Base-by-base conservation (phyloP, 1,140 invertebrate genomes). In the Battus philenor region DNA sequence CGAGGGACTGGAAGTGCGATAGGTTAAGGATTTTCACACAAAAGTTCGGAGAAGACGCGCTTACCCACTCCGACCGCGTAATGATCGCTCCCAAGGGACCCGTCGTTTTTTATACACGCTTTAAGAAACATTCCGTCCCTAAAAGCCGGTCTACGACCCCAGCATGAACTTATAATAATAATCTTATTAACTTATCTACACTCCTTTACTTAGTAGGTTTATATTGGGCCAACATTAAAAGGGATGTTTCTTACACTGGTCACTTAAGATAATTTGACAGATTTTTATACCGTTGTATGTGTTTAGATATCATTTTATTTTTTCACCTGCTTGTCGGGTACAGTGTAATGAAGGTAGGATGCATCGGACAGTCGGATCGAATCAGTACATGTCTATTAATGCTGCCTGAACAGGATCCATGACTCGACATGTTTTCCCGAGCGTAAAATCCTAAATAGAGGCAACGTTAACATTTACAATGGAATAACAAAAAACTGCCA, bases 111-210 rank as follows among this genome's bases (percentile, higher is more conserved):
- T 84, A 83, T 83, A 83, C 71, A 79, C 75, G 64, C 61, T 69
- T 70, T 77, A 68, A 63, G 68, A 66, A 71, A 78, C 79, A 83
- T 77, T 81, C 79, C 77, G 69, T 64, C 61, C 70, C 68, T 71
- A 83, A 78, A 75, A 77, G 55, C 68, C 71, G 75, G 73, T 74
- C 71, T 49, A 59, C 68, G 69, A 68, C 61, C 67, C 66, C 68
- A 65, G 49, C 68, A 67, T 68, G 63, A 67, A 65, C 67, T 36
- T 79, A 74, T 82, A 77, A 80, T 78, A 83, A 80, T 78, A 83
- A 83, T 81, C 77, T 79, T 81, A 83, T 83, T 83, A 79, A 79
- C 73, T 77, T 83, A 83, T 83, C 77, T 83, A 63, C 63, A 71
- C 72, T 72, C 73, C 68, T 82, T 83, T 80, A 83, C 79, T 75